Base-by-base conservation (phyloP, 2,113 vertebrate genomes). In the Hepsetus odoe region DNA sequence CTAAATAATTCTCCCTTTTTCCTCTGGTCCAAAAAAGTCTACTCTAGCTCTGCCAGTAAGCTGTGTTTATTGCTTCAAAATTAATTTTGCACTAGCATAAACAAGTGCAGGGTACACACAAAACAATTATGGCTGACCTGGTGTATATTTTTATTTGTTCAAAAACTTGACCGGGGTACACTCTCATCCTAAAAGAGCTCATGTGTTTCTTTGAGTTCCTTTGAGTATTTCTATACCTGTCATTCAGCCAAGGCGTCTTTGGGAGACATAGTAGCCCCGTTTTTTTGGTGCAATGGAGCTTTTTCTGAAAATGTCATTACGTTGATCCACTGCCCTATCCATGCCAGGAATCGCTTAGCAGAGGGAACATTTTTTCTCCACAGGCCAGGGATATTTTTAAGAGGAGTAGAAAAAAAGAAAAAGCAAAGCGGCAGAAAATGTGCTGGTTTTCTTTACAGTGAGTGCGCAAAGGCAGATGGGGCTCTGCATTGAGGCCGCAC, bases 271-370 rank as follows among this genome's bases (percentile, higher is more conserved):
- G 68, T 72, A 72, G 68, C 56, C 44, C 28, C 56, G 1, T 71
- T 72, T 72, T n/a, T 73, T 72, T 77, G 46, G 71, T 77, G 82
- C 82, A 59, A 42, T 77, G 30, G 69, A 74, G 62, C 82, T 80
- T 84, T 84, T 84, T 84, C 82, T 84, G 91, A 92, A 91, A 92
- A 92, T 91, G 89, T 92, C 91, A 92, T 92, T 93, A 92, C 80
- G 83, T 88, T 89, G 88, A 85, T 74, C 79, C 80, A 73, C 74
- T 74, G 61, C 79, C 55, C 49, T 38, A 56, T 40, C 77, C 28
- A 1, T 87, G 90, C 92, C 92, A 92, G 92, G 89, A 91, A 90
- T 92, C 86, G 87, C 87, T 89, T 80, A 79, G 82, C 49, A 69
- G 46, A 85, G 76, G 80, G 72, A 89, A 90, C 88, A 87, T 69